A percentile compares a stretch with the other conserved stretches of the same genome.
Evolutionary conservation across 1,140 invertebrate species (phyloP).

Genomic region (Caenorhabditis tropicalis): DNA sequence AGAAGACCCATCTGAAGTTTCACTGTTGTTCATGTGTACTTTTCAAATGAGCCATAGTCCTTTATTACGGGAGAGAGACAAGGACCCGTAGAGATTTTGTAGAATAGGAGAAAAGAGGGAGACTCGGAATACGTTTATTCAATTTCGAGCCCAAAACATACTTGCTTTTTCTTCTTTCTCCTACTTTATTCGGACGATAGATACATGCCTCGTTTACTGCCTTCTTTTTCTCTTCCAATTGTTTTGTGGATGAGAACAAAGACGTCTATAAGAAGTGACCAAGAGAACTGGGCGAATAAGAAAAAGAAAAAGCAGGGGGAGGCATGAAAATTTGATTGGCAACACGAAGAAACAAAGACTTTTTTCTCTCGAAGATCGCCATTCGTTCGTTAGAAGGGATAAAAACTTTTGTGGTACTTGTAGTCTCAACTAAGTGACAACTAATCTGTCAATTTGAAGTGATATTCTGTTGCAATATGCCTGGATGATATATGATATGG

Average conservation of each 20-base stretch:
- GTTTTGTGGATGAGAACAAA: constrained; percentile 31
- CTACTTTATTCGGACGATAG: background rate
- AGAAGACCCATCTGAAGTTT: constrained; percentile 32
- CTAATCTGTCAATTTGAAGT: background rate
- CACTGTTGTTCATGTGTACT: background rate
- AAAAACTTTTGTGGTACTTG: background rate
- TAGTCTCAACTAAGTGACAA: background rate
- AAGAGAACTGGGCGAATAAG: background rate
- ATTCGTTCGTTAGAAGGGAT: background rate
- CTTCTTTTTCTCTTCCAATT: background rate
- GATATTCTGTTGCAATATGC: background rate
- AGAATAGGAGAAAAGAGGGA: background rate
- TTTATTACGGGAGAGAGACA: constrained; percentile 16
- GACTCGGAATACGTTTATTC: constrained; percentile 35
- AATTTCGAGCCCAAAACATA: constrained; percentile 27
- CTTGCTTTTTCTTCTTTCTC: constrained; percentile 12
- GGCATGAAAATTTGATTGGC: constrained; percentile 35
- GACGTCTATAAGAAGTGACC: constrained; percentile 15
- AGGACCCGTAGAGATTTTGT: background rate
- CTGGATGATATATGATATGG: constrained; percentile 33
- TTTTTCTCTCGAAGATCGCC: background rate
- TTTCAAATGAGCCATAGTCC: background rate
- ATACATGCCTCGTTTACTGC: constrained; percentile 23
- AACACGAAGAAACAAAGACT: background rate
- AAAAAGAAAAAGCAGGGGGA: background rate